Conservation (phyloP, 2,888 invertebrate species). For the Eucriotettix oculatus region DNA sequence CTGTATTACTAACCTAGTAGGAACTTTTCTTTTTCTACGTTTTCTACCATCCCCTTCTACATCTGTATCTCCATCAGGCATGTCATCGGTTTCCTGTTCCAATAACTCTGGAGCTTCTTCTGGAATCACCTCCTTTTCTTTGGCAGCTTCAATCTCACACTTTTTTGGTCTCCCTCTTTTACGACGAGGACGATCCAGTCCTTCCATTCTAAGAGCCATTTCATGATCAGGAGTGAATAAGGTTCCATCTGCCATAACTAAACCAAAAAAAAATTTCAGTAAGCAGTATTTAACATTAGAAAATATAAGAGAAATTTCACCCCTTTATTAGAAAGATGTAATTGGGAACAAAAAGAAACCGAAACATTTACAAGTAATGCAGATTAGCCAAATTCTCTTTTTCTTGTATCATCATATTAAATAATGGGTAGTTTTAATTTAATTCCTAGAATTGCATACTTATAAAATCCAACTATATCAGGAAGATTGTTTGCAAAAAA, state of each 20-base stretch:
- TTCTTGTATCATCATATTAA: no score
- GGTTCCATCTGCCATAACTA: conserved; percentile 43
- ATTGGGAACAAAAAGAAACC: no score
- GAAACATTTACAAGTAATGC: no score
- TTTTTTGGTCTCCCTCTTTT: conserved; percentile 58
- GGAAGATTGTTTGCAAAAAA: no score
- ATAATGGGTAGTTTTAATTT: no score
- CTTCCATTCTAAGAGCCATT: conserved; percentile 43
- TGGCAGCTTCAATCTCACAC: conserved; percentile 19
- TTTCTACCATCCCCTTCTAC: conserved; percentile 37
- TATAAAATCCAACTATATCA: no score
- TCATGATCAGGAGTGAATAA: conserved; percentile 48
- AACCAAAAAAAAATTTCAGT: conserved; percentile 12
- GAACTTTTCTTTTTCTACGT: conserved; percentile 42
- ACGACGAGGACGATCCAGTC: conserved; percentile 44
- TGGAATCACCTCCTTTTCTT: conserved; percentile 16
- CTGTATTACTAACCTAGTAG: conserved; percentile 30
- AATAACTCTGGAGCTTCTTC: conserved; percentile 16
- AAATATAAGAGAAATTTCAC: no score
- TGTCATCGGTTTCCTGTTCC: conserved; percentile 15
- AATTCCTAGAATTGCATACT: no score
- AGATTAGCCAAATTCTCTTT: no score
- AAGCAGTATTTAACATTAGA: not conserved
- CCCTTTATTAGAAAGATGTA: no score
- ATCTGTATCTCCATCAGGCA: conserved; percentile 21